A percentile compares a stretch with the other conserved stretches of the same genome.
Conservation (phyloP, 2,797 vertebrate species). For the Numenius phaeopus region DNA sequence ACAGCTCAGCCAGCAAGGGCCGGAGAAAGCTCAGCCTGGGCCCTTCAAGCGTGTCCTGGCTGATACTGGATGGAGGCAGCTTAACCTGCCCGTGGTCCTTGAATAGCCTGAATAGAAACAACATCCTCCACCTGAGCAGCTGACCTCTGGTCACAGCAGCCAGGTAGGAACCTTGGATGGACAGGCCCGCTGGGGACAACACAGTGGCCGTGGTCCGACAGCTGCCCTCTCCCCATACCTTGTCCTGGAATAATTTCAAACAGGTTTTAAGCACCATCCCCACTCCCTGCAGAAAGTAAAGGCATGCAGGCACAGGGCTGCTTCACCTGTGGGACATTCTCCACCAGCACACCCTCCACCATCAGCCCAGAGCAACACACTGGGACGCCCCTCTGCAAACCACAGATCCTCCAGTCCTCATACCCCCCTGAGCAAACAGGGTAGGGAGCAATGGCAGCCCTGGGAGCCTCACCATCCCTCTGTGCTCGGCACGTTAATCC, state of each 20-base stretch:
- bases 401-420: neutral
- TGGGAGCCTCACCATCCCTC: neutral
- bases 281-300: neutral
- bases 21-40: neutral
- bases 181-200: neutral
- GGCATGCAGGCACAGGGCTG: neutral
- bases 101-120: neutral
- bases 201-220: fast-evolving
- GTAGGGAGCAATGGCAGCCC: neutral
- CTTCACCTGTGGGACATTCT: neutral
- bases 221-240: neutral
- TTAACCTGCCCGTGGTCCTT: fast-evolving
- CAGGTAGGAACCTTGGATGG: fast-evolving
- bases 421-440: fast-evolving
- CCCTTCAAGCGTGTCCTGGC: neutral
- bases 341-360: neutral
- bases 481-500: fast-evolving
- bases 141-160: neutral
- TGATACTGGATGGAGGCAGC: neutral
- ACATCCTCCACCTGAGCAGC: neutral
- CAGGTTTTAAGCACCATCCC: neutral
- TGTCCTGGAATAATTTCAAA: neutral
- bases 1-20: neutral
- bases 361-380: neutral
- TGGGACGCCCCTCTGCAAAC: neutral